Evolutionary conservation across 2,797 vertebrate genomes (phyloP), one percentile per base, ranked within the genome.

Genomic region (Fundulus diaphanus): DNA sequence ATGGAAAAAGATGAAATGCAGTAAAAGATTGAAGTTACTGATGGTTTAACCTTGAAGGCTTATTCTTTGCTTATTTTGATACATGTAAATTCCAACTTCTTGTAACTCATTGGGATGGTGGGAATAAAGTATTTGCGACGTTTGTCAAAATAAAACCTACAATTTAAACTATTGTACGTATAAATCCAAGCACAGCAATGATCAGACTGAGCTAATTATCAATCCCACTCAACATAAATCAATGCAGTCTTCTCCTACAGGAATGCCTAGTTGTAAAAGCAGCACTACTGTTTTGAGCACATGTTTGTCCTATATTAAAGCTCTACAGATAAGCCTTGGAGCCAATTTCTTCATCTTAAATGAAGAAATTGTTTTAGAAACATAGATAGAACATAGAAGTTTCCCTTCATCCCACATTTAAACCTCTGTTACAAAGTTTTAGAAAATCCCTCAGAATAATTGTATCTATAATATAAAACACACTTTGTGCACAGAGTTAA

Each of bases 61-160:
- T 81, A 79, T 70, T 44, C 40, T 69, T 68, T 59, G 24, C 65
- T 69, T 76, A n/a, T 74, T 79, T 68, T 24, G 29, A 67, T 69
- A 61, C 70, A 71, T 87, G 74, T 73, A 81, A 79, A 87, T 85
- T 80, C 72, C 82, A 78, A 65, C 66, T 72, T 82, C 44, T 16
- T 59, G 29, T 67, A 65, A 48, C 44, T 66, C 44, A 59, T 68
- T 57, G 70, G 13, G n/a, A 76, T 35, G 57, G 42, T 20, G 69
- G 20, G 48, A 56, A 40, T 15, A 29, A 33, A 15, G 22, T 65
- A 68, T 66, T 66, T 68, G 44, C 20, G 31, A 48, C 3, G 65
- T 7, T 72, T 73, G 69, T 56, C 37, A 63, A 13, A 27, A 70
- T 75, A 42, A 70, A 3, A 61, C 48, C 73, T 51, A 20, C 2